Percentiles rank a stretch among this genome's conserved stretches.
phyloP scores from a whole-genome alignment of 2,113 vertebrate species.

The Syngnathoides biaculeatus region DNA sequence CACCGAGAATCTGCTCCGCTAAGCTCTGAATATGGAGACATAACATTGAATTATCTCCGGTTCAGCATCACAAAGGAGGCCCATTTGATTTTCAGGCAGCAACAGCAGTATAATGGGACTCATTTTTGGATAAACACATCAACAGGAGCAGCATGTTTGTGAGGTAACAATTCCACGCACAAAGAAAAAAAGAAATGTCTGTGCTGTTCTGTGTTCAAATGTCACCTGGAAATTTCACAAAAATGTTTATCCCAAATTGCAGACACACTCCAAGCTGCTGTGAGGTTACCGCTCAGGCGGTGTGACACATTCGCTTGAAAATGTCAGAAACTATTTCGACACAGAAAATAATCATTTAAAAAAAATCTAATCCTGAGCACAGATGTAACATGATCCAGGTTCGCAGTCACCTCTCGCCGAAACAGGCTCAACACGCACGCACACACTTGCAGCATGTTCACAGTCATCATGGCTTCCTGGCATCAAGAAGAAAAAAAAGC shows the following conservation, averaged over 20 bases:
- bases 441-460: conserved; percentile 23
- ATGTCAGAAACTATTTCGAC: conserved; percentile 23
- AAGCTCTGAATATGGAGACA: conserved; percentile 40
- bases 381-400: conserved; percentile 20
- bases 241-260: conserved; percentile 23
- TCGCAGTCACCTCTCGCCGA: not conserved
- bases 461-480: conserved; percentile 32
- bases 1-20: conserved; percentile 37
- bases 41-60: conserved; percentile 46
- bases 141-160: not conserved
- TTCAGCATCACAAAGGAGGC: conserved; percentile 38
- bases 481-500: conserved; percentile 23
- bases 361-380: conserved; percentile 4
- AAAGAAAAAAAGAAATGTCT: too few relatives aligned
- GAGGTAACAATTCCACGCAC: not conserved
- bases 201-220: conserved; percentile 6
- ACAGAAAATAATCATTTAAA: not conserved
- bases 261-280: conserved; percentile 6
- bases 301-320: conserved; percentile 13
- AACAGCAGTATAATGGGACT: conserved; percentile 16
- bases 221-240: not conserved
- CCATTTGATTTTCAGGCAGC: conserved; percentile 31
- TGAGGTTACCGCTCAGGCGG: conserved; percentile 22
- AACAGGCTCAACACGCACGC: not conserved
- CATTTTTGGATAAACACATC: conserved; percentile 19